These are phyloP conservation scores for Apodemus agrarius DNA, from an alignment of 2,797 vertebrate genomes.

Conservation along the genomic window DNA sequence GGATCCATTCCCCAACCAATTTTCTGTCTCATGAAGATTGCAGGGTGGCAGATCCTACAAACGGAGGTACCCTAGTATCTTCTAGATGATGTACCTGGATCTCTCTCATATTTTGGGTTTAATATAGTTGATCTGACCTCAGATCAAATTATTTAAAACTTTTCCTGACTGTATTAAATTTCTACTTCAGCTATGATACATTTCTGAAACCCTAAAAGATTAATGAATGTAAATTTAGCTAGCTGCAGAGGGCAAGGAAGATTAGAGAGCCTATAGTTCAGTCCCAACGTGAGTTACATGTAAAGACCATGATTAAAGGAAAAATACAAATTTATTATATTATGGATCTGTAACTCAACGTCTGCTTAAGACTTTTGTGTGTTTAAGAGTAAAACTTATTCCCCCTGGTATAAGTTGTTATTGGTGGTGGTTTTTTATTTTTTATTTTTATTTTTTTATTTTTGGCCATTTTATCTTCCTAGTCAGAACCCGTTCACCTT, in stretches of 20 bases:
- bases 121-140: background rate
- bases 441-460: background rate
- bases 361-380: background rate
- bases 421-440: too few relatives aligned
- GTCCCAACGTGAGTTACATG: background rate
- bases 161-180: background rate
- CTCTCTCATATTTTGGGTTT: rapidly evolving
- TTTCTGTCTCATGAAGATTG: background rate
- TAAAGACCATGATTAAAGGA: background rate
- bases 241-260: background rate
- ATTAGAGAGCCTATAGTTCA: background rate
- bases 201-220: background rate
- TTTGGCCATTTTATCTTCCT: too few relatives aligned
- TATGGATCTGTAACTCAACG: background rate
- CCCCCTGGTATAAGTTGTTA: too few relatives aligned
- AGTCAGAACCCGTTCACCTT: background rate
- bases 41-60: background rate
- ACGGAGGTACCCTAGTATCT: background rate
- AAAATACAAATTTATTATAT: background rate
- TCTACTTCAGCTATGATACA: background rate
- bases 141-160: background rate
- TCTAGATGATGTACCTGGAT: background rate
- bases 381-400: background rate
- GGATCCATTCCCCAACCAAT: background rate
- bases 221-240: background rate